These are phyloP conservation scores for Danaus chrysippus DNA, from an alignment of 2,888 invertebrate species.

Conservation along the genomic window DNA sequence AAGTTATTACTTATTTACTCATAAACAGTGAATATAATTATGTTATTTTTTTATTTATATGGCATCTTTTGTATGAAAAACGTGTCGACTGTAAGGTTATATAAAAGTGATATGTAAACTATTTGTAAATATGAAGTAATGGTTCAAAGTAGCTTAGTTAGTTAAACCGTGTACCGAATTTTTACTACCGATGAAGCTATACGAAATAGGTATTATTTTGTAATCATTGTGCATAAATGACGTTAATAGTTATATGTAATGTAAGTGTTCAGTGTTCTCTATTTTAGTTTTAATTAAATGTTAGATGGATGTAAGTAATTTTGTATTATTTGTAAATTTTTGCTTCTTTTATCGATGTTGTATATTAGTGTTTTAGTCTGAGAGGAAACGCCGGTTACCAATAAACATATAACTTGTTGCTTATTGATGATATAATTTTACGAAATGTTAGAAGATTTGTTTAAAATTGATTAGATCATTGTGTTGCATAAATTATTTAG, in stretches of 20 bases:
- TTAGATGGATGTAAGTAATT: constrained; percentile 62
- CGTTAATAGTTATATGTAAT: constrained; percentile 46
- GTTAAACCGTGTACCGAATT: constrained; percentile 61
- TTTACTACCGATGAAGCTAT: constrained; percentile 68
- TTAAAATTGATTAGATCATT: constrained; percentile 57
- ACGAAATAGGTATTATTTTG: constrained; percentile 36
- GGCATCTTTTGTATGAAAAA: constrained; percentile 27
- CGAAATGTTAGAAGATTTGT: constrained; percentile 72
- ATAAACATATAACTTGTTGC: constrained; percentile 77
- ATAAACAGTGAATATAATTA: not conserved
- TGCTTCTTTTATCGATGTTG: constrained; percentile 67
- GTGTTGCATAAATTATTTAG: constrained; percentile 71
- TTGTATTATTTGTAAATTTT: constrained; percentile 68
- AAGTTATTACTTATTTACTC: not conserved
- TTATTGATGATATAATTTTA: constrained; percentile 74
- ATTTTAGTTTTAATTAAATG: constrained; percentile 53
- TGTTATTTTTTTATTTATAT: not conserved
- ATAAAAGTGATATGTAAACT: constrained; percentile 67
- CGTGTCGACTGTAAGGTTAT: constrained; percentile 58
- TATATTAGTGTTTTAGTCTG: constrained; percentile 75
- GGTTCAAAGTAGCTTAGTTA: constrained; percentile 52
- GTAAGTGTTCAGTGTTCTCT: constrained; percentile 73
- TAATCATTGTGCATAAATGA: constrained; percentile 52
- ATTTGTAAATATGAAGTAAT: constrained; percentile 65
- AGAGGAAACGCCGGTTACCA: constrained; percentile 79